phyloP scores from a whole-genome alignment of 2,888 invertebrate species.

The Belgica antarctica region DNA sequence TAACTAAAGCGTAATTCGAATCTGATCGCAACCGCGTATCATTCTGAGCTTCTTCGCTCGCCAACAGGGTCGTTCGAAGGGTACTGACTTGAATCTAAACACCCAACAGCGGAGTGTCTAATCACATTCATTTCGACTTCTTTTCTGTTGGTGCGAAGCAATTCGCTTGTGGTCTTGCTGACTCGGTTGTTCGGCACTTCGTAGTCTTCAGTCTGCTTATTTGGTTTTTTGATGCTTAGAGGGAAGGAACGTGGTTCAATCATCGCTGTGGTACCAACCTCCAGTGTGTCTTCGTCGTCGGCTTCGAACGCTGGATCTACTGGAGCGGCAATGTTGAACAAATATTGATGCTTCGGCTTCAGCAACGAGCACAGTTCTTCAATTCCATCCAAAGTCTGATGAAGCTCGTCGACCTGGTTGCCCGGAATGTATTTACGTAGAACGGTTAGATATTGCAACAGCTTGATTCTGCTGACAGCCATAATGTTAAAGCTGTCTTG shows the following conservation, averaged over 20 bases:
- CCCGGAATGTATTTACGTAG: conserved; percentile 52
- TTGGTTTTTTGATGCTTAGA: background rate
- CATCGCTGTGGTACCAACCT: background rate
- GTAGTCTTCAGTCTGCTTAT: conserved; percentile 46
- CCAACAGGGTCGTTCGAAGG: conserved; percentile 23
- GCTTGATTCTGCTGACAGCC: conserved; percentile 54
- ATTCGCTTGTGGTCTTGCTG: conserved; percentile 46
- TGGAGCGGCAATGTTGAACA: conserved; percentile 46
- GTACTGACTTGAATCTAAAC: background rate
- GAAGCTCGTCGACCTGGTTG: conserved; percentile 50
- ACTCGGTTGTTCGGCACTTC: conserved; percentile 52
- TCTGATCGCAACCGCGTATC: conserved; percentile 3
- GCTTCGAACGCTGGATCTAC: conserved; percentile 55
- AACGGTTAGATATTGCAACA: conserved; percentile 54
- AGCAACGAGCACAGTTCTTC: conserved; percentile 55
- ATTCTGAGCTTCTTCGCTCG: conserved; percentile 32
- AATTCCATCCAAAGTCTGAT: conserved; percentile 56
- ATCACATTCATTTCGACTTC: conserved; percentile 51
- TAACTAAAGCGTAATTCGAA: too few relatives aligned
- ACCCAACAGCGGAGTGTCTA: background rate
- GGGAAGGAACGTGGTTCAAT: conserved; percentile 11
- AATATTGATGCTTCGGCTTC: conserved; percentile 46
- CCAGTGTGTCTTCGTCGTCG: conserved; percentile 49
- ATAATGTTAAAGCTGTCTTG: conserved; percentile 56
- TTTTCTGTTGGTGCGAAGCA: conserved; percentile 50